Conservation (phyloP, 23 tunicate genomes). For the Clavelina lepadiformis region DNA sequence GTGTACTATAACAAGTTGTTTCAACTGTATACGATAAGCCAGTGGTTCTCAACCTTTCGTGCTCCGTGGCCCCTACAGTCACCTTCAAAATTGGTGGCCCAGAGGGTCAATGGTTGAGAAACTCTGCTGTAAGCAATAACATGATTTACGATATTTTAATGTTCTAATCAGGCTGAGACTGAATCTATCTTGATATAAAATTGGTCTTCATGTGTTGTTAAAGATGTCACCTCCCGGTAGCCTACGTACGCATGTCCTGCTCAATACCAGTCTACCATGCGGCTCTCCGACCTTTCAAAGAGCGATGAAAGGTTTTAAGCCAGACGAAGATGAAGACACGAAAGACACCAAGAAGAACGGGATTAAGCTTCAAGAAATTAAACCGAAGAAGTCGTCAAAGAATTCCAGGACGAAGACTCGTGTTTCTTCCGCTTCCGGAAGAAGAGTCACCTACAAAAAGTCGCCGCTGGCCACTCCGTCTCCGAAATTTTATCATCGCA, state of each 20-base stretch:
- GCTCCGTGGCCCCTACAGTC: too few relatives aligned
- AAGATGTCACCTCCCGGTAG: slow-evolving; percentile 4
- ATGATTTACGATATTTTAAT: too few relatives aligned
- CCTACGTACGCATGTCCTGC: slow-evolving; percentile 43
- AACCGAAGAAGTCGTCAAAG: neutral
- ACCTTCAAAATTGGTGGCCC: too few relatives aligned
- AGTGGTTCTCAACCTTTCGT: too few relatives aligned
- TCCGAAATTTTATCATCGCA: slow-evolving; percentile 2
- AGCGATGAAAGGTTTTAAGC: slow-evolving; percentile 53
- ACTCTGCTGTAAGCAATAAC: too few relatives aligned
- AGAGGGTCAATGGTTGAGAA: too few relatives aligned
- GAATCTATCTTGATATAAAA: too few relatives aligned
- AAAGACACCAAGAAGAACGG: neutral
- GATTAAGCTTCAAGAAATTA: neutral
- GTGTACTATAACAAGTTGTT: too few relatives aligned
- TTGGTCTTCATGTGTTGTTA: too few relatives aligned
- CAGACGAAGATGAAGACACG: slow-evolving; percentile 4
- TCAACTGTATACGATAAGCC: too few relatives aligned
- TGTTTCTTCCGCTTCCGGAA: slow-evolving; percentile 28
- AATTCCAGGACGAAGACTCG: slow-evolving; percentile 1
- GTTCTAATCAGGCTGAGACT: too few relatives aligned
- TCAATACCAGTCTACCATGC: slow-evolving; percentile 64
- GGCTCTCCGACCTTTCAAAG: slow-evolving; percentile 89
- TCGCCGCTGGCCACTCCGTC: slow-evolving; percentile 7
- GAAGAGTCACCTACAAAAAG: slow-evolving; percentile 13